A percentile compares a stretch with the other conserved stretches of the same genome.
These are phyloP conservation scores for Amblyopsis hoosieri DNA, from an alignment of 2,797 vertebrate species.

Conservation along the genomic window DNA sequence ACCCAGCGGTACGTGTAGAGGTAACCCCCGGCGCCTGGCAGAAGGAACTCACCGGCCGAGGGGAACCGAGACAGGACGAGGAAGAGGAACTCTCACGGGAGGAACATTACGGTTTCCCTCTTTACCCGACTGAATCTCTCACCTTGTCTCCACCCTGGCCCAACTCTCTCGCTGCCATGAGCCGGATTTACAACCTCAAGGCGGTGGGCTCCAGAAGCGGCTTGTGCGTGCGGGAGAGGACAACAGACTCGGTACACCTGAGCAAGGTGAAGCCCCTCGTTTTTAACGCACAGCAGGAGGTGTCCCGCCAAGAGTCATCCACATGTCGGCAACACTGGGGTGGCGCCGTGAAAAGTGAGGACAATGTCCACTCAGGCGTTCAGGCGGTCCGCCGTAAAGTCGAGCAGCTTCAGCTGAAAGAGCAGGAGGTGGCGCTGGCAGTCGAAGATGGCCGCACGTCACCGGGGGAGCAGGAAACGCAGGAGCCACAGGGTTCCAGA, in stretches of 20 bases:
- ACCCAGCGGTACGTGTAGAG: slow-evolving; percentile 57
- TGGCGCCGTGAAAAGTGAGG: slow-evolving; percentile 35
- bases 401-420: slow-evolving; percentile 74
- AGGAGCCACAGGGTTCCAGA: slow-evolving; percentile 44
- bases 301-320: slow-evolving; percentile 18
- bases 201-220: slow-evolving; percentile 65
- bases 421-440: slow-evolving; percentile 62
- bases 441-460: slow-evolving; percentile 18
- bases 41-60: slow-evolving; percentile 28
- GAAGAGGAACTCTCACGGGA: slow-evolving; percentile 42
- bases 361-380: slow-evolving; percentile 52
- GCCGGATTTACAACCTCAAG: slow-evolving; percentile 78
- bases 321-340: slow-evolving; percentile 13
- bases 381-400: slow-evolving; percentile 74
- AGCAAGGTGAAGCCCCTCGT: slow-evolving; percentile 60
- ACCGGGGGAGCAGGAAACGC: slow-evolving; percentile 44
- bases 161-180: slow-evolving; percentile 73
- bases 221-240: slow-evolving; percentile 66
- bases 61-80: slow-evolving; percentile 31
- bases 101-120: slow-evolving; percentile 47
- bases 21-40: slow-evolving; percentile 20
- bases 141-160: slow-evolving; percentile 56
- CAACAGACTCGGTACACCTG: slow-evolving; percentile 63
- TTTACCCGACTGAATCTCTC: slow-evolving; percentile 41
- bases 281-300: slow-evolving; percentile 44